Percentiles rank a stretch among this genome's conserved stretches.
These are phyloP conservation scores for Meiosimyza decipiens DNA, from an alignment of 2,888 invertebrate genomes.

Conservation along the genomic window DNA sequence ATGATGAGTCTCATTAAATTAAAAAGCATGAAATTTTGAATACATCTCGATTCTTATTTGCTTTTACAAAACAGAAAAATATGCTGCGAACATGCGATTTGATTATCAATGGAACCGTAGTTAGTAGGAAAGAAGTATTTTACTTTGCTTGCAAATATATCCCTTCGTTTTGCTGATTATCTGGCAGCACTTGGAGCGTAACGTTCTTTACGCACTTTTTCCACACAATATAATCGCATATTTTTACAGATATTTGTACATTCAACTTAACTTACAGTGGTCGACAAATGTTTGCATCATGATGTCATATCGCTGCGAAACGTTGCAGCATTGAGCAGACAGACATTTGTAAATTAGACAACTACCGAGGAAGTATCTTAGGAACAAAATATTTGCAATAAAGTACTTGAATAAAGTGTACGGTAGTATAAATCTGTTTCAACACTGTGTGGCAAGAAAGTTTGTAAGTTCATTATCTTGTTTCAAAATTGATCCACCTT, in stretches of 20 bases:
- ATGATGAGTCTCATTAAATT: no score
- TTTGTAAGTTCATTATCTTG: background rate
- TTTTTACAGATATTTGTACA: conserved; percentile 16
- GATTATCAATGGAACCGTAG: conserved; percentile 12
- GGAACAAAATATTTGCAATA: background rate
- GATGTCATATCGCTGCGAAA: conserved; percentile 20
- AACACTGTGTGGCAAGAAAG: background rate
- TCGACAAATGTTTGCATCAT: conserved; percentile 7
- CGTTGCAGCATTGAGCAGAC: background rate
- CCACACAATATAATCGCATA: background rate
- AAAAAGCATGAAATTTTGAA: no score
- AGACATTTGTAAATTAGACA: conserved; percentile 19
- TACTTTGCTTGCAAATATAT: no score
- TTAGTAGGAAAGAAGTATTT: background rate
- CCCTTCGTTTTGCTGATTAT: background rate
- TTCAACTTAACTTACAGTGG: background rate
- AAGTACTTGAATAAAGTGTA: background rate
- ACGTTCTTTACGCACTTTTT: background rate
- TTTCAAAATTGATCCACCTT: no score
- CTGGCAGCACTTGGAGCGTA: background rate
- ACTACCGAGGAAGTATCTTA: conserved; percentile 19
- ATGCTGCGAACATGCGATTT: background rate
- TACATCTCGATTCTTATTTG: no score
- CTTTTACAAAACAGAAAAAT: no score
- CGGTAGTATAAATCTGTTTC: background rate